A percentile compares a stretch with the other conserved stretches of the same genome.
These are phyloP conservation scores for Elysia crispata DNA, from an alignment of 2,888 invertebrate genomes.

Conservation along the genomic window DNA sequence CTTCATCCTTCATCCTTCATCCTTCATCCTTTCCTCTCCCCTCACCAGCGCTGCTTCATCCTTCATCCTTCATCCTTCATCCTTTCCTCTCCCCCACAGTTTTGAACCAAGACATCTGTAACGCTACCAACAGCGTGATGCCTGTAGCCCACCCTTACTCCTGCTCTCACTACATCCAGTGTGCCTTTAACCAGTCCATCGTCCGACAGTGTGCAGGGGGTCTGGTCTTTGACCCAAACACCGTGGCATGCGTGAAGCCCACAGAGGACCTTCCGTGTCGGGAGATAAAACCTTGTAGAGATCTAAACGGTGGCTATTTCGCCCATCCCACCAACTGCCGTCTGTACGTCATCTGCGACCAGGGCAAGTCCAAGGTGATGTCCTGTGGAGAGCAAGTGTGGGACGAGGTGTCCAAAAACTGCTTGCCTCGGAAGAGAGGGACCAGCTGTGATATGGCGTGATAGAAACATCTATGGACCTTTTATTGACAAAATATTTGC, in stretches of 20 bases:
- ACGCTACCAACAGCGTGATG: background rate
- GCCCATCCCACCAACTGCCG: conserved; percentile 65
- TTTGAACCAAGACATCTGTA: conserved; percentile 34
- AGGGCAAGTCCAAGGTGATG: conserved; percentile 54
- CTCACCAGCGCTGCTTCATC: background rate
- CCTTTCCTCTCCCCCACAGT: conserved; percentile 10
- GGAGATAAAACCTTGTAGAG: conserved; percentile 55
- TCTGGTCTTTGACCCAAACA: conserved; percentile 53
- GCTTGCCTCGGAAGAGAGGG: conserved; percentile 4
- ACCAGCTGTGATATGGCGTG: background rate
- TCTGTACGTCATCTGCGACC: conserved; percentile 65
- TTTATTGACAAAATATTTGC: too few relatives aligned
- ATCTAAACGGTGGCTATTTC: conserved; percentile 60
- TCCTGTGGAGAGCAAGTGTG: conserved; percentile 28
- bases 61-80: too few relatives aligned
- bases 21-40: background rate
- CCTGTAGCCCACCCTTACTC: conserved; percentile 54
- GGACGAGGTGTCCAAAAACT: conserved; percentile 30
- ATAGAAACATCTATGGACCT: too few relatives aligned
- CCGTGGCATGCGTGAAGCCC: conserved; percentile 47
- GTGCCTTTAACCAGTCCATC: conserved; percentile 60
- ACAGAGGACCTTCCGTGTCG: conserved; percentile 54
- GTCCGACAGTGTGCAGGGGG: conserved; percentile 56
- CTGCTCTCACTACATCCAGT: conserved; percentile 66
- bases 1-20: too few relatives aligned